Evolutionary conservation across 2,888 invertebrate genomes (phyloP).

Genomic region (Drosophila kanekoi): DNA sequence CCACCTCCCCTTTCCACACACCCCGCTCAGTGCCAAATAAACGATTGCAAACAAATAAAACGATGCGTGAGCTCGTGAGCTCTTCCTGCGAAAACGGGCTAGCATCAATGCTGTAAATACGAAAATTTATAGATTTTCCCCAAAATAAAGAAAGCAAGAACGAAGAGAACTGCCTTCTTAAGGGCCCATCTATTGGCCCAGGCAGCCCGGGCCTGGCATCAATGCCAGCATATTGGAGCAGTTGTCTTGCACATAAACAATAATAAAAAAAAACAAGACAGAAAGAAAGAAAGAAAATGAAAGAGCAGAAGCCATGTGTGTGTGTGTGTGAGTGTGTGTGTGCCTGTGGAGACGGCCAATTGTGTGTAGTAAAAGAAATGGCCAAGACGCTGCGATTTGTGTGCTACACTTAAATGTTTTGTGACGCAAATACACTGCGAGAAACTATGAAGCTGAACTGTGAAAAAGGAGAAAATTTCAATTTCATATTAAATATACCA

Average conservation of each 20-base stretch:
- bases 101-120: conserved; percentile 67
- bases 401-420: conserved; percentile 11
- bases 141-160: neutral
- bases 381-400: conserved; percentile 25
- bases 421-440: neutral
- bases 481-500: neutral
- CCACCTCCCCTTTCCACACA: neutral
- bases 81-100: conserved; percentile 1
- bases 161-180: conserved; percentile 4
- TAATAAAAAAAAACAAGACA: conserved; percentile 65
- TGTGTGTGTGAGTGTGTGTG: conserved; percentile 10
- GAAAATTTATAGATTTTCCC: conserved; percentile 67
- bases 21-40: neutral
- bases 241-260: conserved; percentile 61
- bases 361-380: conserved; percentile 5
- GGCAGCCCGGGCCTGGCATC: conserved; percentile 24
- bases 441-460: neutral
- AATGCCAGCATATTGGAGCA: conserved; percentile 47
- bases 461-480: neutral
- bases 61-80: conserved; percentile 25
- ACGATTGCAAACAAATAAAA: conserved; percentile 70
- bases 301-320: conserved; percentile 23
- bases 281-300: conserved; percentile 1
- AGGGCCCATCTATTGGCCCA: neutral
- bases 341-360: neutral